Base-by-base conservation (phyloP, 2,888 invertebrate species). In the Allolobophora icterica region DNA sequence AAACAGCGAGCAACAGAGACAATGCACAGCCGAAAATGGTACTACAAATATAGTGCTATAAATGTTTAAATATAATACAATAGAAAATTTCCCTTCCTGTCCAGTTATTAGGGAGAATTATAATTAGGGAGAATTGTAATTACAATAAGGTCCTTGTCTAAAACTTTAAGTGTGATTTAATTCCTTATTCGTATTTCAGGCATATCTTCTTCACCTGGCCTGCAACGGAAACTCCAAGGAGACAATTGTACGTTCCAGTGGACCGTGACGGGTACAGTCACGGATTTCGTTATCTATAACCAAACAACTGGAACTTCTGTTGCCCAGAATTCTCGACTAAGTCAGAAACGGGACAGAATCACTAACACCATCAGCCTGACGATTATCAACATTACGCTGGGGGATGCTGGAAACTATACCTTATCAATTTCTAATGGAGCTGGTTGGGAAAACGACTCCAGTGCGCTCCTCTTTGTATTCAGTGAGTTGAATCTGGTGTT, bases 381-480 rank as follows among this genome's bases (percentile, higher is more conserved):
- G 21, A 87, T 87, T 8, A 24, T 6, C 6, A 87, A 11, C 35
- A 35, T 87, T 87, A 6, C 6, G 34, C 17, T 87, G 5, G 3
- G 35, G 87, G 87, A 87, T 87, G 87, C 87, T 34, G 87, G 87
- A 24, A 87, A 87, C 34, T 87, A 87, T 87, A n/a, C 87, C 5
- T 17, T 87, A 17, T 87, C 87, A 24, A 17, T 87, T 24, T 13
- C 1, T 6, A 34, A 87, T 34, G 87, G 87, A 87, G 38, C 35
- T 8, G 24, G 1, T 35, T 35, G 35, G 38, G 38, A 34, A 24
- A 87, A 34, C 34, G 35, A 87, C 35, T 34, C 87, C 38, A 38
- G 35, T 87, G 87, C 87, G 5, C 19, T 87, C 35, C 87, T 87
- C 87, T 87, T 87, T 24, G 87, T 87, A 34, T 87, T 24, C 87